Conservation (phyloP, 2,888 invertebrate species). For the Agriopis aurantiaria region DNA sequence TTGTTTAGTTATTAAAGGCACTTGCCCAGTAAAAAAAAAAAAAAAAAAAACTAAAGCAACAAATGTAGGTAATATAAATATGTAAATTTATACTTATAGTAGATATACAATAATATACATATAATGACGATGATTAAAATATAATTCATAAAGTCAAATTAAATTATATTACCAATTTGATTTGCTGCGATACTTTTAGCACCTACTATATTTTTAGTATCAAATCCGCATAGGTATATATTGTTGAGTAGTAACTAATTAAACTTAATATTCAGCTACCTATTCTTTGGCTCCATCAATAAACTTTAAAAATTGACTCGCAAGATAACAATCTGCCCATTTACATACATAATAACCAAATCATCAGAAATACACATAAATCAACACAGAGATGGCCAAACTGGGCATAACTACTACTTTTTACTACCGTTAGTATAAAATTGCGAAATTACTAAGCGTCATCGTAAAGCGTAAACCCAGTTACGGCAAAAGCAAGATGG, state of each 20-base stretch:
- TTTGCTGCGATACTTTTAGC: conserved; percentile 11
- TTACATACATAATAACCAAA: conserved; percentile 29
- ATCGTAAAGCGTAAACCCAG: conserved; percentile 62
- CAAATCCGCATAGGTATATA: not conserved
- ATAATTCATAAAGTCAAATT: not conserved
- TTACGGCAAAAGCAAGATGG: conserved; percentile 42
- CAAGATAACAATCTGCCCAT: conserved; percentile 17
- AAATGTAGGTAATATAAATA: too few species aligned
- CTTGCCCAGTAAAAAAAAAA: too few species aligned
- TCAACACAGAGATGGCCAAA: conserved; percentile 17
- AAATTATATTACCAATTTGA: conserved; percentile 2
- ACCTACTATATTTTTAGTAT: not conserved
- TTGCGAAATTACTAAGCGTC: conserved; percentile 54
- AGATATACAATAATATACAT: not conserved
- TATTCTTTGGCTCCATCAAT: conserved; percentile 17
- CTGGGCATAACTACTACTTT: conserved; percentile 23
- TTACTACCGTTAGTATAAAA: conserved; percentile 52
- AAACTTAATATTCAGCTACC: conserved; percentile 12
- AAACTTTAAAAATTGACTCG: conserved; percentile 29
- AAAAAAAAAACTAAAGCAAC: too few species aligned
- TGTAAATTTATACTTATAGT: too few species aligned
- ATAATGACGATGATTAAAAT: not conserved
- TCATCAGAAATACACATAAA: conserved; percentile 15
- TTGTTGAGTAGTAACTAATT: conserved; percentile 12
- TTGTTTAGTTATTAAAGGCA: too few species aligned